Evolutionary conservation across 30 jellyfish, hydroid and myxozoan species (phyloP).

Genomic region (Mastigias papua): DNA sequence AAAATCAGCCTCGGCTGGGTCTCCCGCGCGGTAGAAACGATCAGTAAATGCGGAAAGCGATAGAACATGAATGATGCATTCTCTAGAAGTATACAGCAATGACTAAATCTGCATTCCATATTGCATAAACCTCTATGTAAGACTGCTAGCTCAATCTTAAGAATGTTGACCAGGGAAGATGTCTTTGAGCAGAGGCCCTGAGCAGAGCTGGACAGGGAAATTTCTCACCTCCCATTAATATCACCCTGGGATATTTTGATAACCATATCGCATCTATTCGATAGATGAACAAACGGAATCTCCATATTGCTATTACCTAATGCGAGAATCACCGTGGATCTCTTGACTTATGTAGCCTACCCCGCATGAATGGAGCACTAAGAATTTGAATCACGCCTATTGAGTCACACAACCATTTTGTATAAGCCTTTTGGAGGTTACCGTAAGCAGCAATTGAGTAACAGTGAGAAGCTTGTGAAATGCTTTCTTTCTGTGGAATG

Average conservation of each 20-base stretch:
- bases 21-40: no score
- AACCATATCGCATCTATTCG: background rate
- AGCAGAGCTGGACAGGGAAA: no score
- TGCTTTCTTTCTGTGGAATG: background rate
- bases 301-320: background rate
- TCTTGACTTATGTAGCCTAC: background rate
- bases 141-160: no score
- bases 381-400: no score
- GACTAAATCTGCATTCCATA: no score
- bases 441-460: background rate
- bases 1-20: no score
- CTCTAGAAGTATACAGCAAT: no score
- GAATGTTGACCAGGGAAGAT: no score
- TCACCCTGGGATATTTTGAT: background rate
- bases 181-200: no score
- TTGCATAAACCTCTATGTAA: no score
- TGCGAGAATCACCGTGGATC: background rate
- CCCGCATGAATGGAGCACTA: background rate
- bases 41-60: no score
- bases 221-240: background rate
- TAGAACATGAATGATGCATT: no score
- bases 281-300: background rate
- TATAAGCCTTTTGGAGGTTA: background rate
- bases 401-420: background rate
- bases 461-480: background rate